Conservation (phyloP, 2,113 vertebrate species). For the Aphelocoma coerulescens region DNA sequence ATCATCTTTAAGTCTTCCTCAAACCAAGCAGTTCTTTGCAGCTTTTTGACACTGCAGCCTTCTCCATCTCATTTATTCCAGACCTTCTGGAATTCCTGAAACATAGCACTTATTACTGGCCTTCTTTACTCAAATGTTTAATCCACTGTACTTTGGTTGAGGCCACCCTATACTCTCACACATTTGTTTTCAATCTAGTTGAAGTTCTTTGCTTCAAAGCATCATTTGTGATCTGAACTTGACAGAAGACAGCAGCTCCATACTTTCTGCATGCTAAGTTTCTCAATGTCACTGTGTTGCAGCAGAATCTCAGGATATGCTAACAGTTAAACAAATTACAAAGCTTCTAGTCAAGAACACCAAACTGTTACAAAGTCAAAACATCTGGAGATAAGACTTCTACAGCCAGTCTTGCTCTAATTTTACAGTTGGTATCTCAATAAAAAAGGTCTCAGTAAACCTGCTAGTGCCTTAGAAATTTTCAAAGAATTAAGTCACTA, state of each 20-base stretch:
- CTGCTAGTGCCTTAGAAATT: neutral
- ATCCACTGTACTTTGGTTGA: neutral
- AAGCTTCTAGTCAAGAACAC: neutral
- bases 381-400: neutral
- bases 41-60: neutral
- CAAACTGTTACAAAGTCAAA: neutral
- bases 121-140: neutral
- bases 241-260: neutral
- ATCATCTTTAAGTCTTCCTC: neutral
- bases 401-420: neutral
- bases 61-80: neutral
- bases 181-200: neutral
- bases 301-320: neutral
- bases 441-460: neutral
- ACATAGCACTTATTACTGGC: neutral
- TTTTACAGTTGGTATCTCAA: neutral
- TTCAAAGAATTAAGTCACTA: neutral
- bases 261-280: neutral
- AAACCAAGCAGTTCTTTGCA: neutral
- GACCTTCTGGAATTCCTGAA: neutral
- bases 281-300: neutral
- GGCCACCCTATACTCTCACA: neutral
- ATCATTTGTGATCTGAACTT: neutral
- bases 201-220: neutral
- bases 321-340: neutral